Evolutionary conservation across 2,113 vertebrate species (phyloP).

Genomic region (Pavo muticus): DNA sequence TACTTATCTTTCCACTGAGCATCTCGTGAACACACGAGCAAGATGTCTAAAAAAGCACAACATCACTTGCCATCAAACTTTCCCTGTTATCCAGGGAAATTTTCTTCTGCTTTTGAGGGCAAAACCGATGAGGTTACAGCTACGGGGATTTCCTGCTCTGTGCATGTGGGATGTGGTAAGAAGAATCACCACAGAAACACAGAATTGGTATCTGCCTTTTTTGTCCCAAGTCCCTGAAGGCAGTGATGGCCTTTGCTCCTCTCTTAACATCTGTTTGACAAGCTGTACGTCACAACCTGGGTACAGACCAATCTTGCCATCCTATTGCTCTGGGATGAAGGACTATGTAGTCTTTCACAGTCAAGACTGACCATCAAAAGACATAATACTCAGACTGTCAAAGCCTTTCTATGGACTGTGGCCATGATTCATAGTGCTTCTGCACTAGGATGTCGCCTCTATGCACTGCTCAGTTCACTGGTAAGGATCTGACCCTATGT

Average conservation of each 20-base stretch:
- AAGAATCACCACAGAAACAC: rapidly evolving
- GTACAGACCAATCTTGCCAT: neutral
- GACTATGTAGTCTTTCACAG: neutral
- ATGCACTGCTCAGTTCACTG: rapidly evolving
- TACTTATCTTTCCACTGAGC: neutral
- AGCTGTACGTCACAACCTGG: neutral
- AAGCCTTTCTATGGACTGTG: neutral
- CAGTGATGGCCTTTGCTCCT: neutral
- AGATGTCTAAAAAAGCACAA: neutral
- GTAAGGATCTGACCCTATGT: neutral
- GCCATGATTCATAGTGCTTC: neutral
- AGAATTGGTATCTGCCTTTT: neutral
- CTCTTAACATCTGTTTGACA: neutral
- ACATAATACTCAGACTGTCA: neutral
- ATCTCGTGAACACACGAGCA: neutral
- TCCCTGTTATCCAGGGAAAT: neutral
- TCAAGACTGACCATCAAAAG: neutral
- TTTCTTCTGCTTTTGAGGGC: neutral
- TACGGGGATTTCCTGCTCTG: neutral
- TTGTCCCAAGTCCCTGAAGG: neutral
- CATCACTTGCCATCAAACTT: neutral
- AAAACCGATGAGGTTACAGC: neutral
- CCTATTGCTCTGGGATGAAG: neutral
- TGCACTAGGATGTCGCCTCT: neutral
- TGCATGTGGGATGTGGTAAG: neutral